Base-by-base conservation (phyloP, 2,888 invertebrate genomes). In the Dicycla oo region DNA sequence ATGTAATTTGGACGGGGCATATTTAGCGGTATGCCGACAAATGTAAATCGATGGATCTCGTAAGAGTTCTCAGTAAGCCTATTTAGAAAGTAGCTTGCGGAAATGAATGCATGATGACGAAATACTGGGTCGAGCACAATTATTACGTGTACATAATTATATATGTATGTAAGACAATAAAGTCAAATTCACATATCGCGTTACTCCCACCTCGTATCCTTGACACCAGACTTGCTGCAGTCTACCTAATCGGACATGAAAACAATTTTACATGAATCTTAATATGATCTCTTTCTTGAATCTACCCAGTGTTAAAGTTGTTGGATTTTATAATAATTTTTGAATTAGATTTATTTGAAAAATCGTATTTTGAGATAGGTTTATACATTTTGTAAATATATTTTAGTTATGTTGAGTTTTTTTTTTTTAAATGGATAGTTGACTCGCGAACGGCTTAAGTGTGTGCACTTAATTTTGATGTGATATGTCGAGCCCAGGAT, bases 271-370 rank as follows among this genome's bases (percentile, higher is more conserved):
- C 90, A 90, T 94, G 96, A 95, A 96, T 96, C 96, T 96, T 93
- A 92, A 93, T 91, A 93, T 95, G 96, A 96, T 95, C 96, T 96
- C 95, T 93, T 93, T 90, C 89, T 91, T 91, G 95, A 95, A 95
- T 95, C 95, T 95, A 89, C 95, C 95, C 95, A 95, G 95, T 96
- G 96, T 94, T 93, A 90, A 87, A 91, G 90, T 94, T 93, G 94
- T 93, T 94, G 94, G 93, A 93, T 90, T 93, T 91, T 93, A 92
- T 91, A 90, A 92, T 91, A 88, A 81, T 87, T 92, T n/a, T 91
- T 89, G 86, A 90, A 90, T 93, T 91, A 92, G 89, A 93, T 94
- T 85, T 91, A 91, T 89, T 90, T 90, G 88, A 88, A 88, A 84
- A 88, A 86, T 89, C 85, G 92, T 94, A 93, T 93, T 94, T 94